These are phyloP conservation scores for Bolinopsis microptera DNA, from an alignment of 37 sponge, comb jelly and placozoan species.

Conservation along the genomic window DNA sequence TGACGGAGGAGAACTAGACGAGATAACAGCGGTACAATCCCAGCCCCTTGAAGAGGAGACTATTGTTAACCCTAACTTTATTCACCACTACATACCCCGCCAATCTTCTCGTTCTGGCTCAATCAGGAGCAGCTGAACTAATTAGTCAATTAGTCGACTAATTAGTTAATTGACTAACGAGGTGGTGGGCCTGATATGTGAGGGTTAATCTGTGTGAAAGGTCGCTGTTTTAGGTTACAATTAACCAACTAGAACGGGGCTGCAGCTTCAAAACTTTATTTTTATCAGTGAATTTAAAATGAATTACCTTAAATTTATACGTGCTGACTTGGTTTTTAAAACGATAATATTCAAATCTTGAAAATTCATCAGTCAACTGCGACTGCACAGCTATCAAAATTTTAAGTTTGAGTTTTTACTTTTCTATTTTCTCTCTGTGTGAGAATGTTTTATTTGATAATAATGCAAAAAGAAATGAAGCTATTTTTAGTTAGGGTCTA, in stretches of 20 bases:
- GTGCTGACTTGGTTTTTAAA: background rate
- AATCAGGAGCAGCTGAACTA: background rate
- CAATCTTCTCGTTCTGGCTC: background rate
- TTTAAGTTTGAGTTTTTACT: background rate
- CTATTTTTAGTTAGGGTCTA: too few species aligned
- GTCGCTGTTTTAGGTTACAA: too few species aligned
- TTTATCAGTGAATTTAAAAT: background rate
- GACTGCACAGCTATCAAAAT: background rate
- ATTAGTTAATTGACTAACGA: too few species aligned
- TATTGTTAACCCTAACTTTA: conserved; percentile 60
- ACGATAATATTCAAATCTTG: background rate
- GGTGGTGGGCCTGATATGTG: too few species aligned
- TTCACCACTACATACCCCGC: conserved; percentile 40
- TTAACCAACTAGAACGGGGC: too few species aligned
- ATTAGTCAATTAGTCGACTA: too few species aligned
- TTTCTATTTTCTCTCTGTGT: background rate
- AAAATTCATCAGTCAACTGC: background rate
- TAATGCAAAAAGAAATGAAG: too few species aligned
- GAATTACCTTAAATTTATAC: background rate
- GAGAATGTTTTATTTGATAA: too few species aligned
- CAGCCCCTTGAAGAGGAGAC: conserved; percentile 65
- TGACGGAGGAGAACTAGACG: conserved; percentile 36
- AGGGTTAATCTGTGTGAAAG: too few species aligned
- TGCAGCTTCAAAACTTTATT: background rate
- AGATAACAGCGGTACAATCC: conserved; percentile 53